Evolutionary conservation across 1,140 invertebrate species (phyloP), one percentile per base, ranked within the genome.

Genomic region (Neomicropteryx cornuta): DNA sequence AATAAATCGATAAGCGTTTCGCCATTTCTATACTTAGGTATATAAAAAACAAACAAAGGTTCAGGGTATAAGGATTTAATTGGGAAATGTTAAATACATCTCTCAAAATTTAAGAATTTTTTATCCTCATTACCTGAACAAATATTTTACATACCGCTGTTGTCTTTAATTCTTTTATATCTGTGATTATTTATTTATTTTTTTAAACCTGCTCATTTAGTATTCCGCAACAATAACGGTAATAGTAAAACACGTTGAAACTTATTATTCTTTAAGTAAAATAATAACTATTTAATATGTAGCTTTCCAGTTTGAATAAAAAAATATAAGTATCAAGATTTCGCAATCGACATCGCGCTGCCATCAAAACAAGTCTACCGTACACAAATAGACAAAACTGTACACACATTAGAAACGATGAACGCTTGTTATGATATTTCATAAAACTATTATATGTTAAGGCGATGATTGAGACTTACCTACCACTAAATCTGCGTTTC

Each of bases 371-470:
- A n/a, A n/a, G n/a, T n/a, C n/a, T n/a, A n/a, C n/a, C n/a, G 57
- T 56, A 62, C 50, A 33, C 52, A 57, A 52, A 59, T 53, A 60
- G 59, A 62, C 61, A 58, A 50, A 8, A 46, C 45, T 17, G 18
- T 8, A 32, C 30, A 17, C 5, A 13, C 30, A 14, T 47, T 46
- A 58, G 59, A 62, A n/a, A n/a, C n/a, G n/a, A n/a, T n/a, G 42
- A 47, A 44, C 39, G 39, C 62, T 65, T 66, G 64, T 67, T 68
- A 66, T 68, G 60, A 66, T 65, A 68, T 62, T 67, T 68, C 66
- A 68, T 66, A 66, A 67, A 64, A 66, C 62, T 66, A 66, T 68
- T 68, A 68, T 66, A 68, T 67, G 67, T 68, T 64, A 53, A 56
- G 58, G 53, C 59, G 66, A 55, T 60, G 64, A 68, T 62, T 67